These are phyloP conservation scores for Actinernus sp. DNA, from an alignment of 92 coral and sea anemone genomes.

Conservation along the genomic window DNA sequence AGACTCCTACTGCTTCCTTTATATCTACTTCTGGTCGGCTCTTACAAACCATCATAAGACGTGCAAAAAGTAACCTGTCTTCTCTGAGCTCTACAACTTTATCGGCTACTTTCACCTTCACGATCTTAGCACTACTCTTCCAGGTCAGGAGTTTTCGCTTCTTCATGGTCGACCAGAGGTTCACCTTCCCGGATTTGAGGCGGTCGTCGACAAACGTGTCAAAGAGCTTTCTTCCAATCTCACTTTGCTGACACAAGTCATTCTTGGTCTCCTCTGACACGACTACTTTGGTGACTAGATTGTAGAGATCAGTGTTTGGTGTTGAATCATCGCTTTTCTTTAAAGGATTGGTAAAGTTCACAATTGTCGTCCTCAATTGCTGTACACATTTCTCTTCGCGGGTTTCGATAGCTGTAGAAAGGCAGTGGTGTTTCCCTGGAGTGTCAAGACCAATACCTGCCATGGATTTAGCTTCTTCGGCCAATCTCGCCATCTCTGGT, in stretches of 20 bases:
- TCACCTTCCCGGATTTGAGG: slow-evolving; percentile 17
- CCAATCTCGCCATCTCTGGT: slow-evolving; percentile 57
- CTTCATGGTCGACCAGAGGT: slow-evolving; percentile 55
- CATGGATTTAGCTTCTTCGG: slow-evolving; percentile 65
- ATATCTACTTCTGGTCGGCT: slow-evolving; percentile 22
- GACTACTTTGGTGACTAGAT: slow-evolving; percentile 56
- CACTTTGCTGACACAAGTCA: slow-evolving; percentile 22
- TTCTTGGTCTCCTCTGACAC: slow-evolving; percentile 28
- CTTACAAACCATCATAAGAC: slow-evolving; percentile 4
- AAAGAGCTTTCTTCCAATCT: slow-evolving; percentile 25
- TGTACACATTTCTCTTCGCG: slow-evolving; percentile 52
- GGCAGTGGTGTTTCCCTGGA: slow-evolving; percentile 45
- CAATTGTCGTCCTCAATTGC: slow-evolving; percentile 34
- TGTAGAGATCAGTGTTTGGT: slow-evolving; percentile 43
- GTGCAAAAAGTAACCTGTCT: slow-evolving; percentile 50
- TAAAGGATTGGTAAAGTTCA: slow-evolving; percentile 63
- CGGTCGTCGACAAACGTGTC: slow-evolving; percentile 31
- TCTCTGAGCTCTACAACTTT: slow-evolving; percentile 39
- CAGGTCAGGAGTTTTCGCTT: slow-evolving; percentile 35
- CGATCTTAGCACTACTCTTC: slow-evolving; percentile 13
- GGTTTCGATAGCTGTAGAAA: slow-evolving; percentile 32
- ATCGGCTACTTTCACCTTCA: slow-evolving; percentile 10
- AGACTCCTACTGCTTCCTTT: slow-evolving; percentile 25
- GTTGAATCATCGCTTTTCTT: slow-evolving; percentile 2
- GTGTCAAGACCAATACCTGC: slow-evolving; percentile 32